These are phyloP conservation scores for Leptatherina wallacei DNA, from an alignment of 2,797 vertebrate species.

Conservation along the genomic window DNA sequence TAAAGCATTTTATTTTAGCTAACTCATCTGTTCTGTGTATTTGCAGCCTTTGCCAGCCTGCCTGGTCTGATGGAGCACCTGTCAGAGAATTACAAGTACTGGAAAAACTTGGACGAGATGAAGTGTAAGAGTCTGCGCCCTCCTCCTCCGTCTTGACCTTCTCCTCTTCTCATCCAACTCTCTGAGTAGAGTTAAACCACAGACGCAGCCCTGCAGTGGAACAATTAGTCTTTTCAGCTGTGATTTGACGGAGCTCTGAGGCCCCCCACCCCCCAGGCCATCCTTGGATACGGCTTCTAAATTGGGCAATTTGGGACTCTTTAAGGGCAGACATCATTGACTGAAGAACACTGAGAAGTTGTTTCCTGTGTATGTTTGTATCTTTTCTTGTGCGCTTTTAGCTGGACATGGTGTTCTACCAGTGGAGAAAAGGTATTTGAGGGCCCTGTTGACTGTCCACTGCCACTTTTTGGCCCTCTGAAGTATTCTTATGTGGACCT, in stretches of 20 bases:
- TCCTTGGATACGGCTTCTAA: background rate
- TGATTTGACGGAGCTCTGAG: conserved; percentile 25
- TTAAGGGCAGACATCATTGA: conserved; percentile 7
- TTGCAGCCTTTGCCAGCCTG: conserved; percentile 91
- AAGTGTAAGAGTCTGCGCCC: conserved; percentile 92
- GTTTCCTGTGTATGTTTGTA: background rate
- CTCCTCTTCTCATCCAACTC: conserved; percentile 44
- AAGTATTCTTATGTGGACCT: conserved; percentile 35
- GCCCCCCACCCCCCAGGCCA: background rate
- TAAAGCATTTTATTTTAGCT: background rate
- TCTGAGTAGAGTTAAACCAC: conserved; percentile 17
- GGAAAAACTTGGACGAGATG: conserved; percentile 93
- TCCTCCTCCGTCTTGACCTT: conserved; percentile 81
- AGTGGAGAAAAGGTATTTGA: conserved; percentile 46
- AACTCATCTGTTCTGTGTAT: background rate
- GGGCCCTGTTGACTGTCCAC: background rate
- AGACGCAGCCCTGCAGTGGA: conserved; percentile 15
- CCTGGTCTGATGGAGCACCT: conserved; percentile 93
- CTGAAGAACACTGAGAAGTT: conserved; percentile 13
- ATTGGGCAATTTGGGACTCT: background rate
- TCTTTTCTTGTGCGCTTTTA: conserved; percentile 31
- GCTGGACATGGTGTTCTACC: conserved; percentile 11
- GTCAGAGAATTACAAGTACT: conserved; percentile 95
- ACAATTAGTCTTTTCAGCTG: conserved; percentile 36
- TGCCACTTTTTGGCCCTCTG: conserved; percentile 19